These are phyloP conservation scores for Drosophila melanosoma DNA, from an alignment of 2,888 invertebrate species.

Conservation along the genomic window DNA sequence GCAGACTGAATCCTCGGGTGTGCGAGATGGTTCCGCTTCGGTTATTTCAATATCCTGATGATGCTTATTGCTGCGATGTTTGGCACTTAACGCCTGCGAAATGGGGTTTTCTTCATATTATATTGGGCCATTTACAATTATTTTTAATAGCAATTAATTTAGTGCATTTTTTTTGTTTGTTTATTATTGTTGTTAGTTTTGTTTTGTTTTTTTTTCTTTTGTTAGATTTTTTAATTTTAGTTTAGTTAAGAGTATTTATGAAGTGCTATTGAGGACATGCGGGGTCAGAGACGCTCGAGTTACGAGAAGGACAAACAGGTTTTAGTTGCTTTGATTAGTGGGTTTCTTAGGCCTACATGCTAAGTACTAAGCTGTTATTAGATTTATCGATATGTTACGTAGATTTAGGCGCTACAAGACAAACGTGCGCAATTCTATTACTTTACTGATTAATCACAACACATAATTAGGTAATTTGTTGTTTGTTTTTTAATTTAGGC, in stretches of 20 bases:
- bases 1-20: slow-evolving; percentile 96
- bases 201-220: not conserved
- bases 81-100: slow-evolving; percentile 91
- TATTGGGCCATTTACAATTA: slow-evolving; percentile 15
- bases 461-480: slow-evolving; percentile 46
- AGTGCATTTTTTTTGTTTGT: slow-evolving; percentile 39
- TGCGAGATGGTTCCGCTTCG: slow-evolving; percentile 92
- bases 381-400: slow-evolving; percentile 49
- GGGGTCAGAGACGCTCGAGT: slow-evolving; percentile 37
- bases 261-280: slow-evolving; percentile 50
- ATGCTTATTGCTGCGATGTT: slow-evolving; percentile 86
- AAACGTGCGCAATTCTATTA: slow-evolving; percentile 63
- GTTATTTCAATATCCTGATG: slow-evolving; percentile 88
- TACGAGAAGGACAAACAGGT: slow-evolving; percentile 24
- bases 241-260: slow-evolving; percentile 31
- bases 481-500: slow-evolving; percentile 16
- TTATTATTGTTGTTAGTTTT: slow-evolving; percentile 32
- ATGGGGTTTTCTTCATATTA: slow-evolving; percentile 45
- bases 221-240: slow-evolving; percentile 21
- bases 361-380: slow-evolving; percentile 22
- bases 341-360: slow-evolving; percentile 47
- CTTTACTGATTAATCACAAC: slow-evolving; percentile 44
- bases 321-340: slow-evolving; percentile 16
- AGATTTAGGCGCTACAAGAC: slow-evolving; percentile 63
- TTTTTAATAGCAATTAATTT: slow-evolving; percentile 25